Conservation (phyloP, 1,140 invertebrate species). For the Leucophenga varia region DNA sequence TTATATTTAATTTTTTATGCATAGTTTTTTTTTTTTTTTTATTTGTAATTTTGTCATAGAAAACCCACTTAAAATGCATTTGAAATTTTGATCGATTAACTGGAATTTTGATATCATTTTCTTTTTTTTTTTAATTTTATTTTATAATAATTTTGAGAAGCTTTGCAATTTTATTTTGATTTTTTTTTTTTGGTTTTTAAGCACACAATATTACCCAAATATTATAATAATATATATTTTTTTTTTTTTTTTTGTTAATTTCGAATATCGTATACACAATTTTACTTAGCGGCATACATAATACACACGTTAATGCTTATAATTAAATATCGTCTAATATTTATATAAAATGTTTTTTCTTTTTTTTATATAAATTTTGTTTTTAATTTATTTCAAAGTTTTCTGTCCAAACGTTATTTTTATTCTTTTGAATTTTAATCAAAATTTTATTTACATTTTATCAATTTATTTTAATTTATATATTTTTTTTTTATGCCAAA, state of each 20-base stretch:
- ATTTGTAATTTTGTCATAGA: constrained; percentile 7
- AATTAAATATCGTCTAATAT: constrained; percentile 1
- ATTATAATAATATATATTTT: constrained; percentile 35
- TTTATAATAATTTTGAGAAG: constrained; percentile 11
- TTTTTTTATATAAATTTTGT: constrained; percentile 10
- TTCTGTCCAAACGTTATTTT: constrained; percentile 22
- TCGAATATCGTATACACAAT: constrained; percentile 6
- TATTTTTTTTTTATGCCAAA: no score
- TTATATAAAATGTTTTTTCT: constrained; percentile 8
- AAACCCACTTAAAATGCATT: constrained; percentile 27
- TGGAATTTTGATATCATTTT: not conserved
- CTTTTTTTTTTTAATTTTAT: constrained; percentile 6
- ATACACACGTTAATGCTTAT: no score
- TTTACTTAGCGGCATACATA: no score
- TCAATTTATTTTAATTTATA: constrained; percentile 25
- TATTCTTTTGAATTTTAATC: no score
- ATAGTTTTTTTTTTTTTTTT: constrained; percentile 8
- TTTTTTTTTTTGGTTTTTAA: constrained; percentile 14
- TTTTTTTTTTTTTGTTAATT: constrained; percentile 19
- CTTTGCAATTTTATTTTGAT: constrained; percentile 5
- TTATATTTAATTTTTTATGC: constrained; percentile 18
- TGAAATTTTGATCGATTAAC: no score
- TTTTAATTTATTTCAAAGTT: constrained; percentile 2
- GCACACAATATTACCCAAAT: constrained; percentile 31
- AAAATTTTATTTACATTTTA: constrained; percentile 19